Conservation (phyloP, 2,113 vertebrate genomes). For the Rutilus rutilus region DNA sequence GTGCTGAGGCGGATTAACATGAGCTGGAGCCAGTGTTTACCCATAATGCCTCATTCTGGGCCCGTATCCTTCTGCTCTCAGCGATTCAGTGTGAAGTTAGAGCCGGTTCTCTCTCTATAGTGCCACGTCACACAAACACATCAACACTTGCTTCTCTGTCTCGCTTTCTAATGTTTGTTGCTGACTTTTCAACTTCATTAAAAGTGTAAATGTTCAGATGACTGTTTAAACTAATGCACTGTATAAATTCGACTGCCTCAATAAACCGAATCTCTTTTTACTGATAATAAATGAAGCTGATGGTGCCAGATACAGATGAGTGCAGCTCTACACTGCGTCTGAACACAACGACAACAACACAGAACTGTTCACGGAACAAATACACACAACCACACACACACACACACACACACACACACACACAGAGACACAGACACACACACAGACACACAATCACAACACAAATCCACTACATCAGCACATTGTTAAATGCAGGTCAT, state of each 20-base stretch:
- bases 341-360: background rate
- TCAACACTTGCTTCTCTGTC: background rate
- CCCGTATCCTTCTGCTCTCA: background rate
- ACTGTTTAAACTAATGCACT: background rate
- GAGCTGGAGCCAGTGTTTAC: constrained; percentile 62
- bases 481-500: no score
- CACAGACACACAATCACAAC: no score
- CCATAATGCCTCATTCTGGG: constrained; percentile 59
- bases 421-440: no score
- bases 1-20: constrained; percentile 70
- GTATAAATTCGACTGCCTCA: background rate
- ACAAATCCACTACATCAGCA: no score
- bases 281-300: no score
- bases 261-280: background rate
- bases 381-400: background rate
- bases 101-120: background rate
- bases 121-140: background rate
- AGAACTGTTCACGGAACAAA: background rate
- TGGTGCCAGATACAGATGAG: no score
- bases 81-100: background rate
- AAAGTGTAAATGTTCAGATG: background rate
- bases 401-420: no score
- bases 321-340: no score
- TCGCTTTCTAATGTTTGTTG: background rate
- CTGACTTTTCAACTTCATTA: background rate